A percentile compares a stretch with the other conserved stretches of the same genome.
phyloP scores from a whole-genome alignment of 2,797 vertebrate genomes.

The Rhyacichthys aspro region DNA sequence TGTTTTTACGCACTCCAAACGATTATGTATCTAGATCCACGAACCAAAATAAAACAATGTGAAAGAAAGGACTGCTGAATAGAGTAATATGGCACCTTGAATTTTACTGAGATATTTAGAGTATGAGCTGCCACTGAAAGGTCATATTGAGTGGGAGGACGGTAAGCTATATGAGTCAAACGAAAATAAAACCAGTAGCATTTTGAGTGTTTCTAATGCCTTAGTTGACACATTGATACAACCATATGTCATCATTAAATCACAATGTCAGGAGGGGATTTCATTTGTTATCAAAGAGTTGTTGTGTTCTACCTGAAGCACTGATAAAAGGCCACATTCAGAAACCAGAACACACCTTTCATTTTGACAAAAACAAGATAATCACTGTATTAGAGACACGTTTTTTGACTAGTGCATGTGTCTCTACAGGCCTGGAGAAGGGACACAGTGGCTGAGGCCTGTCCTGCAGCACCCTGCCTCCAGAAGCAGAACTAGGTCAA shows the following conservation, averaged over 20 bases:
- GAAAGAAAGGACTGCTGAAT: no score
- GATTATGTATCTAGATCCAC: conserved; percentile 14
- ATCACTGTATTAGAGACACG: no score
- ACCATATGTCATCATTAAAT: conserved; percentile 3
- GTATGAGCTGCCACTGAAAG: conserved; percentile 86
- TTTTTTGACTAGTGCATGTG: conserved; percentile 16
- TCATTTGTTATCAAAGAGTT: no score
- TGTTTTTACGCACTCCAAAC: background rate
- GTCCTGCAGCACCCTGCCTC: conserved; percentile 65
- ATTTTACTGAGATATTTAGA: conserved; percentile 63
- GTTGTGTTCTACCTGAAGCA: no score
- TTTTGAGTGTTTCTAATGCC: conserved; percentile 25
- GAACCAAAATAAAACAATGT: background rate
- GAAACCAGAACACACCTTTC: no score
- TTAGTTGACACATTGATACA: conserved; percentile 27
- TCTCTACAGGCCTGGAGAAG: conserved; percentile 42
- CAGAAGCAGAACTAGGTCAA: conserved; percentile 78
- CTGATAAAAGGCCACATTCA: no score
- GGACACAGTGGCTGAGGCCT: conserved; percentile 63
- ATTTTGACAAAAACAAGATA: no score
- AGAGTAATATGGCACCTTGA: conserved; percentile 12
- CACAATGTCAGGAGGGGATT: no score
- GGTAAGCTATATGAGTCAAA: conserved; percentile 90
- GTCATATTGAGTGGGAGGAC: conserved; percentile 88
- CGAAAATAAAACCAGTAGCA: conserved; percentile 36